phyloP scores from a whole-genome alignment of 2,113 vertebrate genomes.

The Illadopsis cleaveri region DNA sequence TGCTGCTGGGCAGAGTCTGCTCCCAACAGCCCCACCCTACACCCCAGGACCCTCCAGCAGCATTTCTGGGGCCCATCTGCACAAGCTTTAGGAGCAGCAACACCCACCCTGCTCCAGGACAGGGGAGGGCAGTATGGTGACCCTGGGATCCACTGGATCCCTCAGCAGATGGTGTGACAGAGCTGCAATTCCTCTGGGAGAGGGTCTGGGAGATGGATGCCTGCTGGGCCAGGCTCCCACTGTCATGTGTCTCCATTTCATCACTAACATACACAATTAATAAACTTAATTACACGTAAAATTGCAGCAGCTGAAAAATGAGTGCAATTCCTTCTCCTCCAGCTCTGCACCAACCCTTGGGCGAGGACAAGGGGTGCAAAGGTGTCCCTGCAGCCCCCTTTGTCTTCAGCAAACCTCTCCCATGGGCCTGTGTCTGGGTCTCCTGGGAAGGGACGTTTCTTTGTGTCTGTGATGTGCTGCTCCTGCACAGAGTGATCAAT shows the following conservation, averaged over 20 bases:
- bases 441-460: not conserved
- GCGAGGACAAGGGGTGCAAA: not conserved
- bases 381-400: not conserved
- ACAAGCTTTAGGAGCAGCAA: not conserved
- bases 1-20: not conserved
- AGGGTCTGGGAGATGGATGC: not conserved
- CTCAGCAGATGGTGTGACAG: not conserved
- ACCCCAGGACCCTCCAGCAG: not conserved
- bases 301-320: constrained; percentile 63
- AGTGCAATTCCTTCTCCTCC: not conserved
- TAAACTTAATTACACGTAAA: constrained; percentile 75
- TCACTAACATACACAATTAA: constrained; percentile 69
- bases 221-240: not conserved
- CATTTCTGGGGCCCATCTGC: not conserved
- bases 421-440: fast-evolving
- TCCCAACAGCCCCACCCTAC: fast-evolving
- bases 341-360: fast-evolving
- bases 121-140: not conserved
- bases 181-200: not conserved
- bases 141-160: not conserved
- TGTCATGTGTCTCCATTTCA: constrained; percentile 65
- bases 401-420: not conserved
- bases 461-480: not conserved
- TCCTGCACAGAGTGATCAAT: not conserved
- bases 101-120: not conserved